Evolutionary conservation across 2,888 invertebrate genomes (phyloP).

Genomic region (Plemyria rubiginata): DNA sequence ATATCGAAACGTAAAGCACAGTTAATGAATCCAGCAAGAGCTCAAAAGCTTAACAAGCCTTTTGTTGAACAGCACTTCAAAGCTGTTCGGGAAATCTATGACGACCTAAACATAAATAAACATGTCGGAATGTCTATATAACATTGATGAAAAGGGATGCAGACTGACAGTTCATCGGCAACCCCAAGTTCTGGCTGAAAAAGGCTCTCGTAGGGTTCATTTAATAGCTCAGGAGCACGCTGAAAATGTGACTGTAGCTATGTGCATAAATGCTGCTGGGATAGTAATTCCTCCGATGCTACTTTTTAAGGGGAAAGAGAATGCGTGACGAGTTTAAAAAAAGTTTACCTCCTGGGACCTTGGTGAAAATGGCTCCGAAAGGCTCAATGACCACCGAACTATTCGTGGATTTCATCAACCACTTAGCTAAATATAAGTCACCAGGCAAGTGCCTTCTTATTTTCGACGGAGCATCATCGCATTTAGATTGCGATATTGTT

Average conservation of each 20-base stretch:
- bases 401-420: slow-evolving; percentile 20
- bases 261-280: slow-evolving; percentile 32
- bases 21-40: slow-evolving; percentile 24
- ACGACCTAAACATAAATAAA: slow-evolving; percentile 9
- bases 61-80: slow-evolving; percentile 22
- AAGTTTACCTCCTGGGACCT: slow-evolving; percentile 27
- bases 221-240: slow-evolving; percentile 39
- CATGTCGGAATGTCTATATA: slow-evolving; percentile 20
- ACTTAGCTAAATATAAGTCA: slow-evolving; percentile 33
- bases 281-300: slow-evolving; percentile 41
- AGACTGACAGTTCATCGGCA: slow-evolving; percentile 11
- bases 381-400: slow-evolving; percentile 28
- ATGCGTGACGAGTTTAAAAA: slow-evolving; percentile 27
- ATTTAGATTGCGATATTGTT: slow-evolving; percentile 15
- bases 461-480: slow-evolving; percentile 42
- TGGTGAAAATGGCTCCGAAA: slow-evolving; percentile 34
- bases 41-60: slow-evolving; percentile 21
- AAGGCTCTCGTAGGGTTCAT: slow-evolving; percentile 41
- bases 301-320: slow-evolving; percentile 38
- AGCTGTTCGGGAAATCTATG: slow-evolving; percentile 4
- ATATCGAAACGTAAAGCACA: slow-evolving; percentile 17
- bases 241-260: slow-evolving; percentile 42
- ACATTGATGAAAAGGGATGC: slow-evolving; percentile 21
- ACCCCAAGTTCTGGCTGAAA: slow-evolving; percentile 11
- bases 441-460: slow-evolving; percentile 40